Evolutionary conservation across 2,888 invertebrate genomes (phyloP), one percentile per base, ranked within the genome.

Genomic region (Uropetala carovei): DNA sequence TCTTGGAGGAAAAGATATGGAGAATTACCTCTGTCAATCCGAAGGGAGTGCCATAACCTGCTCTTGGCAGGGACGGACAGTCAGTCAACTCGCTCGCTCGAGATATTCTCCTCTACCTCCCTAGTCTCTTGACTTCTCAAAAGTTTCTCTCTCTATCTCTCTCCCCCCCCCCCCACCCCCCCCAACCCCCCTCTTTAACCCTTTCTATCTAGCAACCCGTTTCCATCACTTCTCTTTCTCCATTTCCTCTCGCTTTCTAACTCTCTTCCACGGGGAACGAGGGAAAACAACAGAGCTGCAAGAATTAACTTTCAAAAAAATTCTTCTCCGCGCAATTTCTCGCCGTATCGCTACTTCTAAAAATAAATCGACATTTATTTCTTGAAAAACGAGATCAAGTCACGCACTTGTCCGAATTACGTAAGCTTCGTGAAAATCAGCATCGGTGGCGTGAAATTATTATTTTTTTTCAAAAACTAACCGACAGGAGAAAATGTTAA

Each of bases 11-110:
- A 58, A 89, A 89, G 68, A 89, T 89, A 68, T 89, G 89, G 68
- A 89, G 89, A 89, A 89, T 89, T 68, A 89, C 68, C 89, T 64
- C 27, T 89, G 89, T 89, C 89, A 89, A 64, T 89, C 89, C 64
- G 14, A 16, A 9, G 64, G 43, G 64, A 30, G 89, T 57, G 27
- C 57, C 59, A 86, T 60, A 86, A 86, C 59, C 86, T 68, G 64
- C 64, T 89, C 89, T 68, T 89, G 89, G 89, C 60, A 64, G 68
- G 59, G 43, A 75, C 27, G 68, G 68, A 68, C 68, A 30, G 8
- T 86, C 86, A 84, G 83, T 43, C 16, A 59, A 64, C 89, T 64
- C 14, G 59, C 89, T 64, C 27, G 13, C 89, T 7, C 5, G 30
- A 43, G 43, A 86, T 30, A 27, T 16, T 43, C 43, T 43, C 43